Base-by-base conservation (phyloP, 2,113 vertebrate genomes). In the Murina feae region DNA sequence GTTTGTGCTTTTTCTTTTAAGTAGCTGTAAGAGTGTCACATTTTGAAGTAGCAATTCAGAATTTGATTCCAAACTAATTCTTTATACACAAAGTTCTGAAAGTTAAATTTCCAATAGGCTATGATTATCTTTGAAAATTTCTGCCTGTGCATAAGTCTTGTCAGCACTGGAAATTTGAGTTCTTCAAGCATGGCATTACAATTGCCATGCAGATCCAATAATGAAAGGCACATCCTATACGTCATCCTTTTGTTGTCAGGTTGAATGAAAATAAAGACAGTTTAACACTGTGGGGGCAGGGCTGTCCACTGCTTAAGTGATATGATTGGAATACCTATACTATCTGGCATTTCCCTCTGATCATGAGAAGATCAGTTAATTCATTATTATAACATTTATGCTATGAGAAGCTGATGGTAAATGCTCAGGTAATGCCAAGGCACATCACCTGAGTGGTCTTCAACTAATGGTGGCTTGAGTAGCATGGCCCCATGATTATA, bases 1-100 rank as follows among this genome's bases (percentile, higher is more conserved):
- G 51, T 93, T 96, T 93, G 66, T 93, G 10, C 82, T 58, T 87
- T 93, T 88, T 97, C 76, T 95, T 84, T 92, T 85, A 93, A 89
- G 85, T 96, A 90, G 95, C 90, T 89, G 1, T 74, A 88, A 75
- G 72, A 66, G 81, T 97, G 82, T 89, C 89, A 96, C 47, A 58
- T 95, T 93, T 94, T 96, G 86, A 98, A 98, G 92, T 66, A 97
- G 93, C 89, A 96, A 95, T 98, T 98, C 97, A 94, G 63, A 96
- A 49, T 96, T 96, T 94, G 83, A 93, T 89, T 96, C 72, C 65
- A 55, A 96, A 72, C 66, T 92, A 74, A 82, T 97, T 94, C 65
- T 96, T 93, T 68, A 21, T 35, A 30, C 42, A 37, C 68, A 44
- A n/a, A 65, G 2, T 87, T 95, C 37, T 89, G 63, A 88, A 95